These are phyloP conservation scores for Clistopyga incitator DNA, from an alignment of 2,888 invertebrate species.

Conservation along the genomic window DNA sequence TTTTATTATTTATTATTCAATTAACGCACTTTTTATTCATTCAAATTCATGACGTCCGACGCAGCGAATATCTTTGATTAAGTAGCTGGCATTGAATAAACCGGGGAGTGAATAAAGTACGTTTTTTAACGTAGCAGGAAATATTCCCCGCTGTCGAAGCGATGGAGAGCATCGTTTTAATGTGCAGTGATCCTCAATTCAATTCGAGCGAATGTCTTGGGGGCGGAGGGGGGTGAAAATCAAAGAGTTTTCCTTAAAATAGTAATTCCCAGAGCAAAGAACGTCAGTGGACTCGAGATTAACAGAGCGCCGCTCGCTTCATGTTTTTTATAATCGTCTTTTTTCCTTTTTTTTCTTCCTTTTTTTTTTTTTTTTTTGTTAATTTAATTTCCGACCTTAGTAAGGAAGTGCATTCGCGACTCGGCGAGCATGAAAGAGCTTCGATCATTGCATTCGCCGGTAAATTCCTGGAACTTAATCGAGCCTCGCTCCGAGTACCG, in stretches of 20 bases:
- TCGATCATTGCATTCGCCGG: slow-evolving; percentile 28
- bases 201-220: background rate
- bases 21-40: background rate
- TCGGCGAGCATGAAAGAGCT: slow-evolving; percentile 24
- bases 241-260: slow-evolving; percentile 12
- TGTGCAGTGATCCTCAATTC: background rate
- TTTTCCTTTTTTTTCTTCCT: too few relatives aligned
- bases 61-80: background rate
- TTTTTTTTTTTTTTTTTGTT: slow-evolving; percentile 7
- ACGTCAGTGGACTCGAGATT: background rate
- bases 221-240: background rate
- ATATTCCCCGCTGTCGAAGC: background rate
- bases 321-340: too few relatives aligned
- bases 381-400: slow-evolving; percentile 10
- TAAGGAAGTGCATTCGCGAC: slow-evolving; percentile 3
- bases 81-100: background rate
- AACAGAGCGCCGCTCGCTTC: background rate
- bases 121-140: background rate
- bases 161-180: background rate
- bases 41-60: background rate
- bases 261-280: slow-evolving; percentile 3
- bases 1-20: background rate
- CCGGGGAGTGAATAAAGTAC: background rate
- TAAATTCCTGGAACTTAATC: slow-evolving; percentile 51
- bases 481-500: slow-evolving; percentile 42